Evolutionary conservation across 2,888 invertebrate species (phyloP), one percentile per base, ranked within the genome.

Genomic region (Netelia inedita): DNA sequence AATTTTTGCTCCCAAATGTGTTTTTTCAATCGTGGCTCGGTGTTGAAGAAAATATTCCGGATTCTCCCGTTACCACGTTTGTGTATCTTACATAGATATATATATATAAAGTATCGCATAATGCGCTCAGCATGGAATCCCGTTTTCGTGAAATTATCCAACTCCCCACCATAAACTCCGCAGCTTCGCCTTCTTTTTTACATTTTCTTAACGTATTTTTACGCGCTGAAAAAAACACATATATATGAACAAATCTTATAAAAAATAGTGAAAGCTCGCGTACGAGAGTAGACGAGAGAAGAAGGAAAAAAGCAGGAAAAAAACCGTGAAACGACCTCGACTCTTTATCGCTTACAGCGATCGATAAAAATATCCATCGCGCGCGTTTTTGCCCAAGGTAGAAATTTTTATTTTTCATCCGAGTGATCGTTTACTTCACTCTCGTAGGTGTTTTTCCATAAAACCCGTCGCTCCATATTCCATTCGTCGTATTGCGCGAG

Each of bases 1-100:
- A 83, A 83, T 81, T 81, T 83, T 83, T 28, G 28, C 5, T 46
- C 23, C 16, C 10, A 74, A 74, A 74, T 55, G 43, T 53, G 55
- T 72, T 80, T 83, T 80, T 63, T 76, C 35, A 71, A 57, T 21
- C 46, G 59, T 19, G 19, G 46, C 19, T 61, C 46, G 21, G 53
- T 41, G 23, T 46, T 16, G 14, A 46, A 53, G 2, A 50, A 57
- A 68, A 78, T 66, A 69, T 21, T 72, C 53, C 28, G 28, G 28
- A 23, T 55, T 66, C 63, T 43, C 46, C n/a, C 43, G n/a, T 23
- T 68, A 69, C 53, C 23, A 63, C 61, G 57, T 55, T 28, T 79
- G 28, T 21, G 63, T 65, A 28, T 28, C 28, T 28, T 28, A 28
- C 28, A 28, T 65, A 21, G 61, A 69, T 85, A 72, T 65, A 65